These are phyloP conservation scores for Olivierus martensii DNA, from an alignment of 1,140 invertebrate genomes.

Conservation along the genomic window DNA sequence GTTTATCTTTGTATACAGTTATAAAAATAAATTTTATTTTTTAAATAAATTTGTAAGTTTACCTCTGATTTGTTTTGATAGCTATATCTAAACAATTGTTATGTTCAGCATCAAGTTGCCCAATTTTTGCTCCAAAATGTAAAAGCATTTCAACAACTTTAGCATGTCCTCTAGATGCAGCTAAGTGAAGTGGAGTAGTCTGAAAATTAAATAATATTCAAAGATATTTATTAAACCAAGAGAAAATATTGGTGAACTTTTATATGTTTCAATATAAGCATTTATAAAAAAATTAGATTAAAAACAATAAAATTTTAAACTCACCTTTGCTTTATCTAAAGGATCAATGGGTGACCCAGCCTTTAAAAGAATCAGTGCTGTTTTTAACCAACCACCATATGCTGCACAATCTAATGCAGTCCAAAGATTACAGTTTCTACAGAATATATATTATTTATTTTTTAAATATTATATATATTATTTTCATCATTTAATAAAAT, in stretches of 20 bases:
- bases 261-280: not conserved
- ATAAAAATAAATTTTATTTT: too few relatives aligned
- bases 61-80: conserved; percentile 28
- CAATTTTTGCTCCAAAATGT: conserved; percentile 28
- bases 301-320: not conserved
- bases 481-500: too few relatives aligned
- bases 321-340: conserved; percentile 34
- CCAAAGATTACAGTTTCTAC: conserved; percentile 34
- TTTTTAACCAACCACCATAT: conserved; percentile 32
- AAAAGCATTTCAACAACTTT: conserved; percentile 31
- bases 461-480: too few relatives aligned
- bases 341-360: conserved; percentile 31
- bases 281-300: not conserved
- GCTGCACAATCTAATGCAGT: conserved; percentile 39
- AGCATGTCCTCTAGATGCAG: conserved; percentile 28
- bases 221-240: not conserved
- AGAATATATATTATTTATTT: too few relatives aligned
- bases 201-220: not conserved
- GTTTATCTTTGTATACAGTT: too few relatives aligned
- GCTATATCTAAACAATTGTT: conserved; percentile 37
- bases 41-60: too few relatives aligned
- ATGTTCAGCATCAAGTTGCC: conserved; percentile 27
- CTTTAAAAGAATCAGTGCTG: conserved; percentile 30
- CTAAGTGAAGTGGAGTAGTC: conserved; percentile 27
- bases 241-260: not conserved